phyloP scores from a whole-genome alignment of 2,113 vertebrate genomes.

The Clarias gariepinus region DNA sequence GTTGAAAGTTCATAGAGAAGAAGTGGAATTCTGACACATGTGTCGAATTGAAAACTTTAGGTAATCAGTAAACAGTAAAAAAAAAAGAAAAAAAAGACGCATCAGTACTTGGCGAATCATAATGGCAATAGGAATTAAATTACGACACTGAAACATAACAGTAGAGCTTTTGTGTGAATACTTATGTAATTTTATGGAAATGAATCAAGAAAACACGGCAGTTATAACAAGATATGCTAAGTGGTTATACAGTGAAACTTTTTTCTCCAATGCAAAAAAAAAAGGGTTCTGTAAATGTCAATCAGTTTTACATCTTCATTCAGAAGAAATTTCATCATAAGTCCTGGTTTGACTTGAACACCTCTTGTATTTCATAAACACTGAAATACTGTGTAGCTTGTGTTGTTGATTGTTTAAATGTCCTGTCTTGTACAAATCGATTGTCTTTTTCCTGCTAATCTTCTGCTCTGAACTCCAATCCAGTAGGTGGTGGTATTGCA shows the following conservation, averaged over 20 bases:
- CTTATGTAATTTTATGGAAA: neutral
- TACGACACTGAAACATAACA: neutral
- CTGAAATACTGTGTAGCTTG: no score
- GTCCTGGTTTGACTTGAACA: no score
- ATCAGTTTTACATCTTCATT: no score
- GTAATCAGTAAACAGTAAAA: neutral
- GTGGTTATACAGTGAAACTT: neutral
- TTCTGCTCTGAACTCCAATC: no score
- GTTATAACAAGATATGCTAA: neutral
- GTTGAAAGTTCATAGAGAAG: neutral
- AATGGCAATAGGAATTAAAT: neutral
- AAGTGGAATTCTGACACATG: neutral
- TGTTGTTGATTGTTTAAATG: no score
- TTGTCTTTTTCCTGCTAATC: no score
- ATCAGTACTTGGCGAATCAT: neutral
- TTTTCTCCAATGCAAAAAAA: neutral
- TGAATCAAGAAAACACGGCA: neutral
- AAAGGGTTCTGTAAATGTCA: neutral
- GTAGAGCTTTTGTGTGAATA: neutral
- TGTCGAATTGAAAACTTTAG: neutral
- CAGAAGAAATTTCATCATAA: no score
- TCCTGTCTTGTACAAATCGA: no score
- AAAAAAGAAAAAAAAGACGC: no score
- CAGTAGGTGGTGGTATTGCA: no score
- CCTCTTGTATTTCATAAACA: no score